Evolutionary conservation across 1,140 invertebrate genomes (phyloP), one percentile per base, ranked within the genome.

Genomic region (Dreissena polymorpha): DNA sequence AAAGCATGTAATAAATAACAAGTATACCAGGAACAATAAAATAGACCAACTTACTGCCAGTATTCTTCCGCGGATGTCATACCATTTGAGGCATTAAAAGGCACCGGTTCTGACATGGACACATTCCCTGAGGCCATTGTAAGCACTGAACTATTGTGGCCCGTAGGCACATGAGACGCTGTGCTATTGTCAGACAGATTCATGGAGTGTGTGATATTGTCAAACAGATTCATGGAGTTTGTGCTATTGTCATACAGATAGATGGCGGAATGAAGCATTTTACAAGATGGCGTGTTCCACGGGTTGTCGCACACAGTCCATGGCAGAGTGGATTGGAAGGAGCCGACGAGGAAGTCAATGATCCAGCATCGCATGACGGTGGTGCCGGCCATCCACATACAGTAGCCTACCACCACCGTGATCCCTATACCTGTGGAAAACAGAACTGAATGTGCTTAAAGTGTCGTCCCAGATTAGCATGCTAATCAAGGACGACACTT

Each of bases 341-440:
- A 98, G 67, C 97, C 96, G 92, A 98, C 97, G 92, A 99, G 97
- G 93, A 97, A 99, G 74, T 98, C 95, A 65, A 99, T 94, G 10
- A 98, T 97, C 98, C 98, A 99, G n/a, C 98, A 97, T 87, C 99
- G 97, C 91, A 99, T 98, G 2, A 99, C 97, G 92, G 99, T 99
- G 93, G 99, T 99, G 92, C 98, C 98, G 23, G 97, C 97, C 23
- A 71, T 78, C 51, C 80, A 82, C 16, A 86, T 64, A 65, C 82
- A 87, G 63, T 85, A 85, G 3, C 83, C 67, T 10, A 86, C 49
- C 5, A 86, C 70, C 12, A 85, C 51, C 16, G 75, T 64, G 13
- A 79, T 65, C 13, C 86, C 86, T 12, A 81, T 75, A n/a, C 86
- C 86, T 86, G 39, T 39, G 39, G 39, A 39, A 39, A 39, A 39